Conservation (phyloP, 2,888 invertebrate species). For the Molanna angustata region DNA sequence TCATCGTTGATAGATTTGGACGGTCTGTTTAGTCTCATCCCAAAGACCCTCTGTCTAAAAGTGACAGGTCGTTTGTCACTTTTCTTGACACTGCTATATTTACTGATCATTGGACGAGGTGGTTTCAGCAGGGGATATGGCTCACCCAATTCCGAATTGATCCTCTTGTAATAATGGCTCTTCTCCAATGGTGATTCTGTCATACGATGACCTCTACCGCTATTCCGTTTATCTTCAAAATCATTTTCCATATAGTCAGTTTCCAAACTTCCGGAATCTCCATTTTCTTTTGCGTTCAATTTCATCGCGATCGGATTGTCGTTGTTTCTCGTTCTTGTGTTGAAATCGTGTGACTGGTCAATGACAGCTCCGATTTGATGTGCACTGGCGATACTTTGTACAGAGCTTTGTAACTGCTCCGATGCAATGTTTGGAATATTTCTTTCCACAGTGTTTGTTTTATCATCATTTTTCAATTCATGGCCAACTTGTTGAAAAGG, state of each 20-base stretch:
- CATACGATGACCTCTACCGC: constrained; percentile 8
- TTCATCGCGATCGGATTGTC: no score
- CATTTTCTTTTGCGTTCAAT: no score
- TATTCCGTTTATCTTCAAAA: constrained; percentile 6
- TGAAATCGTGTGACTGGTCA: constrained; percentile 38
- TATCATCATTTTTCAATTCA: neutral
- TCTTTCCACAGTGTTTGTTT: neutral
- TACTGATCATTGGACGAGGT: no score
- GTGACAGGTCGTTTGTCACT: constrained; percentile 40
- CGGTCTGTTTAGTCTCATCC: neutral
- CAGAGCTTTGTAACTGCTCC: constrained; percentile 24
- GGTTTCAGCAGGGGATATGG: constrained; percentile 51
- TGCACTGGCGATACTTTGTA: constrained; percentile 25
- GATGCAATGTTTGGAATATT: constrained; percentile 21
- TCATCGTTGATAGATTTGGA: no score
- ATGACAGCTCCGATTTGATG: constrained; percentile 53
- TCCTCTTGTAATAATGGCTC: constrained; percentile 15
- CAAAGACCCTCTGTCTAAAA: no score
- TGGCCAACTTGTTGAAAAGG: neutral
- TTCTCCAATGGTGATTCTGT: constrained; percentile 18
- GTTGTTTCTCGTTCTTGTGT: constrained; percentile 16
- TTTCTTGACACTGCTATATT: constrained; percentile 34
- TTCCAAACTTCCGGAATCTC: constrained; percentile 2
- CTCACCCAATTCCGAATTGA: constrained; percentile 40
- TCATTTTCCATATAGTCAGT: constrained; percentile 14